Evolutionary conservation across 2,113 vertebrate species (phyloP).

Genomic region (Tachysurus fulvidraco): DNA sequence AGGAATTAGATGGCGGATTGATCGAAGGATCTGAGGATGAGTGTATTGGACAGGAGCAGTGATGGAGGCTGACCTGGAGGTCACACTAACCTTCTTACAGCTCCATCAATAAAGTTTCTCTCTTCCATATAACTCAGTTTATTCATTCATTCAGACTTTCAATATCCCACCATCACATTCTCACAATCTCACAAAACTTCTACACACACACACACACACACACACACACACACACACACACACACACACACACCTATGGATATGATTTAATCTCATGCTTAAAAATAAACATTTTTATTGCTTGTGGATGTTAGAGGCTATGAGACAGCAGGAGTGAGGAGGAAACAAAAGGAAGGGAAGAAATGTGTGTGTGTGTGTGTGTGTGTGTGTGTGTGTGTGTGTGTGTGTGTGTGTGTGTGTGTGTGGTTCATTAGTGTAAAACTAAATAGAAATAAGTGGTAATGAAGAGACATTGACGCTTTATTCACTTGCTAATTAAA

Average conservation of each 20-base stretch:
- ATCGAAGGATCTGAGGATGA: background rate
- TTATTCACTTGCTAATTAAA: conserved; percentile 24
- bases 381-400: background rate
- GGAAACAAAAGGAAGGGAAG: background rate
- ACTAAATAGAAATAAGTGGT: conserved; percentile 6
- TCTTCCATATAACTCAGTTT: background rate
- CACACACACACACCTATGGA: background rate
- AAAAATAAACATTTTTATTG: background rate
- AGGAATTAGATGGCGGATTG: background rate
- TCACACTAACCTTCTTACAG: background rate
- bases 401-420: background rate
- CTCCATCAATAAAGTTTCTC: too few relatives aligned
- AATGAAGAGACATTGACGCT: background rate
- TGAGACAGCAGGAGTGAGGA: background rate
- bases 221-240: background rate
- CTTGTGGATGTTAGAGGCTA: background rate
- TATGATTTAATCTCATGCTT: background rate
- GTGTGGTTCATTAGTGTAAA: too few relatives aligned
- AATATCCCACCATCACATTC: background rate
- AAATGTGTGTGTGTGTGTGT: background rate
- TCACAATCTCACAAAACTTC: background rate
- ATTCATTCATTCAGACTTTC: background rate
- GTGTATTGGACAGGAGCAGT: background rate
- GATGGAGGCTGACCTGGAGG: background rate
- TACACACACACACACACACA: background rate